Conservation (phyloP, 2,797 vertebrate genomes). For the Pristis pectinata region DNA sequence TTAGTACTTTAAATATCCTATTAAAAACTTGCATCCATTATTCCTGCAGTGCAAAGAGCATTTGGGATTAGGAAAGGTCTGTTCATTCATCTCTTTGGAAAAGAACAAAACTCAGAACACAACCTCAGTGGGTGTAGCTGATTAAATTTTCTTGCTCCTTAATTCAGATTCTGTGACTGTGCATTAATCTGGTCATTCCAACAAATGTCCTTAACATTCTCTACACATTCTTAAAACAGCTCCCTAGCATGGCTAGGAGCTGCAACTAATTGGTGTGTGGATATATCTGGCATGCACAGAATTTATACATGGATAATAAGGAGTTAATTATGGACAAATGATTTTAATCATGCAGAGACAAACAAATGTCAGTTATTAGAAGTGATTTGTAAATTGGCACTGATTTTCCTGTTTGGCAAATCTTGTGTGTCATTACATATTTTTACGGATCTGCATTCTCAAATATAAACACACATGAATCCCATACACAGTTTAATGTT, state of each 20-base stretch:
- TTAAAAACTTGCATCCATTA: neutral
- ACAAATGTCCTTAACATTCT: neutral
- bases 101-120: neutral
- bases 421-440: neutral
- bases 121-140: neutral
- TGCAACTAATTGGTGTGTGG: neutral
- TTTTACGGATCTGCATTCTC: neutral
- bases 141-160: neutral
- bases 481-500: neutral
- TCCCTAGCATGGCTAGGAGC: neutral
- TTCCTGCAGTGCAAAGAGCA: neutral
- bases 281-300: neutral
- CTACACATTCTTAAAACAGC: neutral
- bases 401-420: conserved; percentile 9
- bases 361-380: neutral
- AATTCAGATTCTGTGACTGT: neutral
- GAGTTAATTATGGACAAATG: neutral
- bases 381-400: neutral
- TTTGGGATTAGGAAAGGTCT: neutral
- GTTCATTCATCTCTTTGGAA: neutral
- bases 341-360: neutral
- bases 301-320: neutral
- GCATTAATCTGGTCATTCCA: neutral
- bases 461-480: too few relatives aligned
- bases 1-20: neutral